These are phyloP conservation scores for Dolichotis patagonum DNA, from an alignment of 2,113 vertebrate genomes.

Conservation along the genomic window DNA sequence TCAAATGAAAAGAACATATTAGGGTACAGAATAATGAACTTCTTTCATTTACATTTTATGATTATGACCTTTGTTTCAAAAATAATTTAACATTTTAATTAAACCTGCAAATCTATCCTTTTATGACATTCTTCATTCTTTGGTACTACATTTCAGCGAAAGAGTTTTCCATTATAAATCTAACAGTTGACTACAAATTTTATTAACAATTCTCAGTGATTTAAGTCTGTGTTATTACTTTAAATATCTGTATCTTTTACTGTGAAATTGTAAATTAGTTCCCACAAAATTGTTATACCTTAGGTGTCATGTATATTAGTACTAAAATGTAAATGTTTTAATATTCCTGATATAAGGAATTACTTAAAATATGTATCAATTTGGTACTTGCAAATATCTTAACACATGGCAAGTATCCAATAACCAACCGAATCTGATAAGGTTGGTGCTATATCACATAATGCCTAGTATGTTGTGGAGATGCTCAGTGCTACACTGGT, in stretches of 20 bases:
- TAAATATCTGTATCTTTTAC: slow-evolving; percentile 56
- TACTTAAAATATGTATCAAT: background rate
- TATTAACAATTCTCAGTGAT: slow-evolving; percentile 66
- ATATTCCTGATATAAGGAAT: background rate
- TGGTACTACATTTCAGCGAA: slow-evolving; percentile 81
- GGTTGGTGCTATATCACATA: accelerated
- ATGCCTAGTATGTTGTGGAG: accelerated
- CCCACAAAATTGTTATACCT: background rate
- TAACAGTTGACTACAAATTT: slow-evolving; percentile 75
- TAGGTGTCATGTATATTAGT: background rate
- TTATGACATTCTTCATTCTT: slow-evolving; percentile 81
- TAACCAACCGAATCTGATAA: background rate
- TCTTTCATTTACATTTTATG: slow-evolving; percentile 83
- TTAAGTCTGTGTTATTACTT: slow-evolving; percentile 56
- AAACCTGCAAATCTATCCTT: slow-evolving; percentile 82
- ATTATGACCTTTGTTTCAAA: slow-evolving; percentile 84
- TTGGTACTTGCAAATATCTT: background rate
- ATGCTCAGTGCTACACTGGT: too few species aligned
- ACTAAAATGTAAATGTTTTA: background rate
- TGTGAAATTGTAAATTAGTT: slow-evolving; percentile 35
- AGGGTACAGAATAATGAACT: slow-evolving; percentile 80
- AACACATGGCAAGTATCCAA: background rate
- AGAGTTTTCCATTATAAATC: slow-evolving; percentile 79
- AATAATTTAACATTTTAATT: slow-evolving; percentile 87
- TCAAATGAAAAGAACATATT: slow-evolving; percentile 76